These are phyloP conservation scores for Cylindroiulus punctatus DNA, from an alignment of 2,888 invertebrate genomes.

Conservation along the genomic window DNA sequence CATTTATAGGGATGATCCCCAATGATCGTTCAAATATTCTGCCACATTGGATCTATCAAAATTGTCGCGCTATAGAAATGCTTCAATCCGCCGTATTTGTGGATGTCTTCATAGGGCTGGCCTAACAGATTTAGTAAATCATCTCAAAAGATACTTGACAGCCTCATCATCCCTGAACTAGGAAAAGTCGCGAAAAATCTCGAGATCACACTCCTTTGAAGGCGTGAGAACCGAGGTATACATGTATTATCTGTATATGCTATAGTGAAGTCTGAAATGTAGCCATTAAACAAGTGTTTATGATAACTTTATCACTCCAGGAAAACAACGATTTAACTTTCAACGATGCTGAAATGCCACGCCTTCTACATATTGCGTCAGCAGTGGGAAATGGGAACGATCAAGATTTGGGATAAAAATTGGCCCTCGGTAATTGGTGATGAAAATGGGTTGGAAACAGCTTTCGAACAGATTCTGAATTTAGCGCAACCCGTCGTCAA, in stretches of 20 bases:
- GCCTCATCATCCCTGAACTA: too few relatives aligned
- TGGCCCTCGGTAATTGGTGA: background rate
- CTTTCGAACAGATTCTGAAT: background rate
- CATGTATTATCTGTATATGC: too few relatives aligned
- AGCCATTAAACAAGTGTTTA: background rate
- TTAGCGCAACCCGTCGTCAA: background rate
- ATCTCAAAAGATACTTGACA: too few relatives aligned
- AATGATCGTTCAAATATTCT: too few relatives aligned
- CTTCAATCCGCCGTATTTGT: too few relatives aligned
- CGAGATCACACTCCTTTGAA: background rate
- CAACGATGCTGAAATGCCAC: slow-evolving; percentile 10
- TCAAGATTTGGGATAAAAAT: background rate
- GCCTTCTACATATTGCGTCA: background rate
- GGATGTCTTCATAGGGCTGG: too few relatives aligned
- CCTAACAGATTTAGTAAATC: too few relatives aligned
- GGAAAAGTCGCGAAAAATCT: background rate
- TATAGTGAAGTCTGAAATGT: background rate
- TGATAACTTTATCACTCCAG: slow-evolving; percentile 22
- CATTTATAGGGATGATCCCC: too few relatives aligned
- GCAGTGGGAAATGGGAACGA: background rate
- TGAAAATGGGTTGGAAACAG: background rate
- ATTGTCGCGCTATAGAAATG: too few relatives aligned
- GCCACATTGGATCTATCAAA: too few relatives aligned
- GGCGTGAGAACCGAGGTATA: background rate
- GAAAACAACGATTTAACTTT: slow-evolving; percentile 16